A percentile compares a stretch with the other conserved stretches of the same genome.
Evolutionary conservation across 2,888 invertebrate species (phyloP).

Genomic region (Siphlonurus alternatus): DNA sequence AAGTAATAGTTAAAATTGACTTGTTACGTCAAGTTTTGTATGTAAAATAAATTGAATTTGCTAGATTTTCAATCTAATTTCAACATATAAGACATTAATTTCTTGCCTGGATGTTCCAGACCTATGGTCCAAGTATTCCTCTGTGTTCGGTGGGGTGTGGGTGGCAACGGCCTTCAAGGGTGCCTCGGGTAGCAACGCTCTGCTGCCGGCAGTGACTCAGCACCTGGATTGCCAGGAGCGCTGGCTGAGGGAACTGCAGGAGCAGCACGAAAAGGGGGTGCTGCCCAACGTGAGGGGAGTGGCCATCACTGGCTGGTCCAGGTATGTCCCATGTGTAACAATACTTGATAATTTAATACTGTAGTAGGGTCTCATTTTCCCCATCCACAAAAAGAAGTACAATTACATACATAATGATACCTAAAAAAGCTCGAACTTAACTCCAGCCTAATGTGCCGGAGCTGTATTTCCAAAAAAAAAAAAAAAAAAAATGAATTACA

Average conservation of each 20-base stretch:
- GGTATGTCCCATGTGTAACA: constrained; percentile 34
- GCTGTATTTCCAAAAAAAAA: too few species aligned
- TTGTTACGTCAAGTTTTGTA: not conserved
- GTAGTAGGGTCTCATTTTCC: not conserved
- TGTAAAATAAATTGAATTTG: too few species aligned
- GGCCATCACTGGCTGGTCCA: constrained; percentile 56
- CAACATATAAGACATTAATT: constrained; percentile 5
- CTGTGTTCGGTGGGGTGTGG: constrained; percentile 55
- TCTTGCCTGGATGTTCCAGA: constrained; percentile 13
- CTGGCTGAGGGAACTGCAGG: constrained; percentile 42
- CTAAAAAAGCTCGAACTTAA: too few species aligned
- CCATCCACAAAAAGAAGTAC: too few species aligned
- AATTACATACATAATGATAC: too few species aligned
- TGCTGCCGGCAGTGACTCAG: constrained; percentile 45
- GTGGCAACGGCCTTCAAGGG: constrained; percentile 74
- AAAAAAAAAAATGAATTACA: too few species aligned
- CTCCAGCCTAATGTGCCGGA: too few species aligned
- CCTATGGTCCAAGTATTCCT: constrained; percentile 47
- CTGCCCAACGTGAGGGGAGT: constrained; percentile 42
- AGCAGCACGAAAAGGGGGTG: constrained; percentile 31
- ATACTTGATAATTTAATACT: not conserved
- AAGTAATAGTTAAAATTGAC: constrained; percentile 2
- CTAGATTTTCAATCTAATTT: too few species aligned
- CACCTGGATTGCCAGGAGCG: constrained; percentile 62
- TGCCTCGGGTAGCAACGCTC: constrained; percentile 58